Base-by-base conservation (phyloP, 2,113 vertebrate genomes). In the Loxodonta africana region DNA sequence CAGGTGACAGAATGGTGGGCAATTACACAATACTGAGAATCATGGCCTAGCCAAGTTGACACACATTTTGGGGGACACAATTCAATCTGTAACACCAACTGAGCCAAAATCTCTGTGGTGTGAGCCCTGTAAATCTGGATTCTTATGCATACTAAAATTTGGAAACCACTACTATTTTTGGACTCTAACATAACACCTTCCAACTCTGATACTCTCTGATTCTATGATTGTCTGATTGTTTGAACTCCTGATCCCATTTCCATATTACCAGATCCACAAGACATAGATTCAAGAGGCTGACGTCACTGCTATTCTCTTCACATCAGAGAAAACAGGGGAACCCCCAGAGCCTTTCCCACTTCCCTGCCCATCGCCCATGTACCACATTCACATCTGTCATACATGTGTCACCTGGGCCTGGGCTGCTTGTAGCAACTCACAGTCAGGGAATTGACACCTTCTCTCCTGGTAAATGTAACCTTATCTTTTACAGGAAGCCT, bases 331-430 rank as follows among this genome's bases (percentile, higher is more conserved):
- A 87, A 15, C 26, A 69, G 20, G 71, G 6, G 14, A 62, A 21
- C 11, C 46, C 14, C 17, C 37, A 26, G 46, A 44, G 26, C 5
- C 28, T 3, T 18, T 46, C 0, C 30, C n/a, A 17, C 28, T 8
- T 2, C 73, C n/a, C 7, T 23, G 1, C 5, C 48, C 2, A 2
- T 1, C 4, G 1, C 37, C 37, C 6, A 37, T 1, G 33, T 1
- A 10, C 8, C n/a, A 94, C 81, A 26, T 23, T 74, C 63, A n/a
- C 5, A 60, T 65, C 63, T 44, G 4, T 18, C 14, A 1, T 2
- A 51, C 2, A 20, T 20, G 17, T 77, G 71, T 71, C 41, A 20
- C 41, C 62, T 74, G 33, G n/a, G 33, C 9, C 65, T n/a, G 1
- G 8, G 4, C 18, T 74, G 28, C 41, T 41, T 21, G 6, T 48